phyloP scores from a whole-genome alignment of 2,888 invertebrate genomes.

The Odiellus spinosus region DNA sequence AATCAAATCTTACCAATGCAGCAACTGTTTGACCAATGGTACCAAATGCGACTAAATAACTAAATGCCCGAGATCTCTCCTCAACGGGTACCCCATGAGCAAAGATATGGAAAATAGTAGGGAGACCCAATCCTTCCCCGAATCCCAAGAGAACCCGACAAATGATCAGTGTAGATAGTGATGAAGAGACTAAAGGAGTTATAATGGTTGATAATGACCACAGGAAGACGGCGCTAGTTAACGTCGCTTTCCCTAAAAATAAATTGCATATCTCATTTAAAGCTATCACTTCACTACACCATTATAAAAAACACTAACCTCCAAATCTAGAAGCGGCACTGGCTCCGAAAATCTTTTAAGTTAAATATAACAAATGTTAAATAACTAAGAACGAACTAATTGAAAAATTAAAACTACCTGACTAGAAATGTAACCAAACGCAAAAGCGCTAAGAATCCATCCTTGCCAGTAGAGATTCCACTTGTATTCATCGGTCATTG shows the following conservation, averaged over 20 bases:
- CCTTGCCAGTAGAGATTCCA: constrained; percentile 55
- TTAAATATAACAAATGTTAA: constrained; percentile 1
- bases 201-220: constrained; percentile 56
- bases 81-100: constrained; percentile 53
- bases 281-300: too few species aligned
- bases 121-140: constrained; percentile 58
- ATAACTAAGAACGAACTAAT: neutral
- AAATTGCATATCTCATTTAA: too few species aligned
- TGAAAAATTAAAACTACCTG: constrained; percentile 36
- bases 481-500: constrained; percentile 51
- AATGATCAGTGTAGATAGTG: constrained; percentile 43
- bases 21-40: constrained; percentile 59
- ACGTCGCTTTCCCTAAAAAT: constrained; percentile 48
- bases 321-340: constrained; percentile 50
- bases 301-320: too few species aligned
- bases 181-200: constrained; percentile 47
- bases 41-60: constrained; percentile 52
- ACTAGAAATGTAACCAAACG: constrained; percentile 57
- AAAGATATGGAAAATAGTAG: constrained; percentile 57
- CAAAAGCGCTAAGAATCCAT: constrained; percentile 57
- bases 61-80: constrained; percentile 53
- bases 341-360: constrained; percentile 42
- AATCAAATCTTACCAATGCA: constrained; percentile 42
- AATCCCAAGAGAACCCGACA: constrained; percentile 50
- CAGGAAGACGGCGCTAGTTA: constrained; percentile 48